Evolutionary conservation across 2,113 vertebrate species (phyloP).

Genomic region (Tragulus kanchil): DNA sequence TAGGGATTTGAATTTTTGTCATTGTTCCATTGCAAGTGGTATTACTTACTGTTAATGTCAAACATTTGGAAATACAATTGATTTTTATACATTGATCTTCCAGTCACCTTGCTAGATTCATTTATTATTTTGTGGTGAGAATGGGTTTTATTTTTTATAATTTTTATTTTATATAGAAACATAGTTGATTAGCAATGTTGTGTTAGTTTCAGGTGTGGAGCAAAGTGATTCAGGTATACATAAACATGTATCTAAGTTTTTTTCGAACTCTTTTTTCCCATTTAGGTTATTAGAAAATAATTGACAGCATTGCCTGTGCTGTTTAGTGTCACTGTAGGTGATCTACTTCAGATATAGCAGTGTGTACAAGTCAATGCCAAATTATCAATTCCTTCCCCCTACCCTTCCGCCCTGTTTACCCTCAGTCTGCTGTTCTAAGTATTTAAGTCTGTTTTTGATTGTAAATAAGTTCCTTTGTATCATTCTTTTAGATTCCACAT

Average conservation of each 20-base stretch:
- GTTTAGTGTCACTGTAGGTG: neutral
- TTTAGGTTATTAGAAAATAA: neutral
- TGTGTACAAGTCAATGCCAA: neutral
- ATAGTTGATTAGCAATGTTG: neutral
- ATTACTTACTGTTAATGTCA: neutral
- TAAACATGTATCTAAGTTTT: neutral
- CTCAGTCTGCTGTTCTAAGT: neutral
- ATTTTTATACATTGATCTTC: neutral
- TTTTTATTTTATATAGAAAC: neutral
- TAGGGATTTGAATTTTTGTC: neutral
- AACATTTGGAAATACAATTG: neutral
- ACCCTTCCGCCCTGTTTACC: neutral
- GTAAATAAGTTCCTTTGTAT: neutral
- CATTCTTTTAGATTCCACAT: neutral
- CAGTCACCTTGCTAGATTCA: neutral
- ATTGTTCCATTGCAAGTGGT: neutral
- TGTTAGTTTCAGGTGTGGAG: neutral
- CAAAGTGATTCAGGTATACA: neutral
- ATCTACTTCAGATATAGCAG: neutral
- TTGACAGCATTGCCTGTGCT: neutral
- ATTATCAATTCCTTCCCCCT: neutral
- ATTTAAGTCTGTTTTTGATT: neutral
- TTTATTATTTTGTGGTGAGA: neutral
- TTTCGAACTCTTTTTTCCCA: neutral
- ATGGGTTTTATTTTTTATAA: neutral